Evolutionary conservation across 2,888 invertebrate genomes (phyloP).

Genomic region (Orchesellides sinensis): DNA sequence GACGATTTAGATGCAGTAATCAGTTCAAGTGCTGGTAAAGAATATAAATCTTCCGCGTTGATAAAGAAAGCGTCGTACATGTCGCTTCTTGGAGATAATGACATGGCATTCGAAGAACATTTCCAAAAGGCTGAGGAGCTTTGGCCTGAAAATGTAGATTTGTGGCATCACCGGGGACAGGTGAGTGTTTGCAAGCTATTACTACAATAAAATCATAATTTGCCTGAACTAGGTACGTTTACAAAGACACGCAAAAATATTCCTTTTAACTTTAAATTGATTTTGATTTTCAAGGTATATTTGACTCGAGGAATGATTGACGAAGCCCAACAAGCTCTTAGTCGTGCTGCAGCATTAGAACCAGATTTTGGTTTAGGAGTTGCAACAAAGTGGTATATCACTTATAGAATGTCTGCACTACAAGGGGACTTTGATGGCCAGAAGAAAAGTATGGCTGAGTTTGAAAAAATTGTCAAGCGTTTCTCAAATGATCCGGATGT

Average conservation of each 20-base stretch:
- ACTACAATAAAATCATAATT: too few relatives aligned
- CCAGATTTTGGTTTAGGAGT: conserved; percentile 91
- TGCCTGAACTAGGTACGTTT: too few relatives aligned
- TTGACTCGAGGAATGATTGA: conserved; percentile 88
- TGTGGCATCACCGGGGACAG: conserved; percentile 94
- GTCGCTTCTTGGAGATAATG: conserved; percentile 87
- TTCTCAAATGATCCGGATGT: conserved; percentile 92
- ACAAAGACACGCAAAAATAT: conserved; percentile 36
- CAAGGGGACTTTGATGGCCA: conserved; percentile 79
- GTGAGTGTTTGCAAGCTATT: conserved; percentile 76
- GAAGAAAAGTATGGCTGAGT: conserved; percentile 84
- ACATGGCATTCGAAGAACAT: conserved; percentile 84
- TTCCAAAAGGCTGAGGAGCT: conserved; percentile 87
- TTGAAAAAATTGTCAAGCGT: conserved; percentile 85
- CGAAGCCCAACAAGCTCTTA: conserved; percentile 89
- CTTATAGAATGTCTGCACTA: conserved; percentile 85
- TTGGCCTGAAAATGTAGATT: conserved; percentile 89
- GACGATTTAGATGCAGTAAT: conserved; percentile 86
- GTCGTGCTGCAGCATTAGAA: conserved; percentile 88
- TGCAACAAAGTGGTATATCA: conserved; percentile 94
- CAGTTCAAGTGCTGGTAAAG: conserved; percentile 75
- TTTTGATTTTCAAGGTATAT: conserved; percentile 83
- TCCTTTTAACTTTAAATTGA: not conserved
- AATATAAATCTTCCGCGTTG: conserved; percentile 87
- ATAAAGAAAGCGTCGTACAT: conserved; percentile 92